These are phyloP conservation scores for Cephalopholis sonnerati DNA, from an alignment of 2,113 vertebrate genomes.

Conservation along the genomic window DNA sequence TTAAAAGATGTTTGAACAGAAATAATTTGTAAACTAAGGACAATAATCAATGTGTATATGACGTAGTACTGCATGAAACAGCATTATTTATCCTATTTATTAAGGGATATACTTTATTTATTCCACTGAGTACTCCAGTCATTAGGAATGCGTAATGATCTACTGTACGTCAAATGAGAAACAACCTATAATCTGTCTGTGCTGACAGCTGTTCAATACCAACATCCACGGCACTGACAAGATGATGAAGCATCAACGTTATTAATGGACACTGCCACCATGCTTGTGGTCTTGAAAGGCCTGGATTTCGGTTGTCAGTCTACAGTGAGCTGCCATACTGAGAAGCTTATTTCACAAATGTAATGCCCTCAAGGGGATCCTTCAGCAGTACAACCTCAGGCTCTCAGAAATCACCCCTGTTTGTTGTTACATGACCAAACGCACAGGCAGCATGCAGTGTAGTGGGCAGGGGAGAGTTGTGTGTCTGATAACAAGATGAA, in stretches of 20 bases:
- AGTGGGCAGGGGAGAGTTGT: background rate
- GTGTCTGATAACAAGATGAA: background rate
- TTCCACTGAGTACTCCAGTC: background rate
- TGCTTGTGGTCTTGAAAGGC: background rate
- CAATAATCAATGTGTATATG: background rate
- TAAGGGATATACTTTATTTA: background rate
- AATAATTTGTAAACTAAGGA: background rate
- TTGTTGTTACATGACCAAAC: background rate
- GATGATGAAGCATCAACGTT: slow-evolving; percentile 14
- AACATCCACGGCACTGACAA: slow-evolving; percentile 19
- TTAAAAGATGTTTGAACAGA: background rate
- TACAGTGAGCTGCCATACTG: background rate
- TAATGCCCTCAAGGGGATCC: background rate
- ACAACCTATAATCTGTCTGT: background rate
- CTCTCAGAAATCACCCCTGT: background rate
- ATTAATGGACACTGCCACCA: slow-evolving; percentile 6
- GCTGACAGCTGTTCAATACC: slow-evolving; percentile 38
- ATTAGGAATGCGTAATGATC: slow-evolving; percentile 12
- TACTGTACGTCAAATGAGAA: slow-evolving; percentile 25
- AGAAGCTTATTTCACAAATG: slow-evolving; percentile 30
- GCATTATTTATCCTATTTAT: slow-evolving; percentile 12
- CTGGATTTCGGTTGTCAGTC: background rate
- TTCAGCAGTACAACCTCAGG: slow-evolving; percentile 4
- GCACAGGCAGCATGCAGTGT: background rate
- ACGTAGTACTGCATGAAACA: background rate